Conservation (phyloP, 2,797 vertebrate species). For the Channa striata region DNA sequence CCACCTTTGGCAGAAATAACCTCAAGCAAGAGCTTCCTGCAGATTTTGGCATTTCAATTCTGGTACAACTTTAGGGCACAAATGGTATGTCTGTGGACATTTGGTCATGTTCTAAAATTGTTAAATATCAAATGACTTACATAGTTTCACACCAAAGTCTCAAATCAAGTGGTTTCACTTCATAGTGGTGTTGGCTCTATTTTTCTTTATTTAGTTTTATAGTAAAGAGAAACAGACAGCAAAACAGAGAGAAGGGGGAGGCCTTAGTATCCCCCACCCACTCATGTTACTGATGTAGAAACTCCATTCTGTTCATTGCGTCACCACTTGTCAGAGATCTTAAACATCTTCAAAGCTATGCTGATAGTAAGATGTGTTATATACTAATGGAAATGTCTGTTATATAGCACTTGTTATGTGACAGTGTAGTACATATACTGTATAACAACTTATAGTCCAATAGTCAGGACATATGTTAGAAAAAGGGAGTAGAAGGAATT, state of each 20-base stretch:
- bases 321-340: not conserved
- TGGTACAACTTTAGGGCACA: not conserved
- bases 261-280: not conserved
- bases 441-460: not conserved
- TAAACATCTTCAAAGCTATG: not conserved
- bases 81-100: not conserved
- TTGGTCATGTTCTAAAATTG: not conserved
- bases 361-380: not conserved
- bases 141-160: not conserved
- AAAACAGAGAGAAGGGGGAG: not conserved
- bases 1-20: not conserved
- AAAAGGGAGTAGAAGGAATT: not conserved
- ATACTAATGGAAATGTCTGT: not conserved
- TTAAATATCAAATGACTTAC: not conserved
- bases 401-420: not conserved
- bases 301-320: conserved; percentile 5
- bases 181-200: not conserved
- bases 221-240: not conserved
- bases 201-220: conserved; percentile 2
- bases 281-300: not conserved
- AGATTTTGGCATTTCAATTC: not conserved
- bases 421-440: not conserved
- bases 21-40: too few relatives aligned
- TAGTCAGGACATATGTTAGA: not conserved
- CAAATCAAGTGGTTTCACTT: not conserved